phyloP scores from a whole-genome alignment of 2,113 vertebrate species.

The Syngnathus scovelli region DNA sequence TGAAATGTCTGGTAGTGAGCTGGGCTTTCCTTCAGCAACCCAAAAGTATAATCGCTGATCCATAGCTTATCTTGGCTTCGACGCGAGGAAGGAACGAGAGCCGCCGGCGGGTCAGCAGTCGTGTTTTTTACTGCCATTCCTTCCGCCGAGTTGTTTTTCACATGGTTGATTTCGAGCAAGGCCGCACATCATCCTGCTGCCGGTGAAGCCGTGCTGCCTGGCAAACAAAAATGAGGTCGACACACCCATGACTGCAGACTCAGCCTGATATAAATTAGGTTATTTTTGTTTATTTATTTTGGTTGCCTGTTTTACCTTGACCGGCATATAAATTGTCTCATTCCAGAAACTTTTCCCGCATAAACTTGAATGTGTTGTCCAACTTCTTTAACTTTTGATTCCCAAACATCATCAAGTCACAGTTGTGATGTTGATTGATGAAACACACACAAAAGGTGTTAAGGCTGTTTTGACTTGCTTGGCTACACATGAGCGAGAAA shows the following conservation, averaged over 20 bases:
- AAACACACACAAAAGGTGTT: too few species aligned
- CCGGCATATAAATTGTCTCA: constrained; percentile 28
- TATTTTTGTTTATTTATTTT: constrained; percentile 22
- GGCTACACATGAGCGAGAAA: constrained; percentile 15
- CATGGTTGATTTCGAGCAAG: constrained; percentile 11
- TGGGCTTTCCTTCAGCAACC: constrained; percentile 3
- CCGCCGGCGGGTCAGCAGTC: constrained; percentile 7
- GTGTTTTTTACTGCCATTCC: constrained; percentile 34
- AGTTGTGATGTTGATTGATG: too few species aligned
- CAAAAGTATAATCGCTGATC: constrained; percentile 15
- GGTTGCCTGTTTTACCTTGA: constrained; percentile 34
- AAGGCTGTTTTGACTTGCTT: not conserved
- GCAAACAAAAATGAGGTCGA: constrained; percentile 21
- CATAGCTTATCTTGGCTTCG: not conserved
- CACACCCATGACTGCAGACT: not conserved
- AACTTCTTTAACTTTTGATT: too few species aligned
- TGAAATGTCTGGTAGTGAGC: not conserved
- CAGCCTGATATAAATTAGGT: constrained; percentile 29
- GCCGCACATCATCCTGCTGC: constrained; percentile 15
- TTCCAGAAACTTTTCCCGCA: not conserved
- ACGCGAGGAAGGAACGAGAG: not conserved
- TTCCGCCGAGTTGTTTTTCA: constrained; percentile 31
- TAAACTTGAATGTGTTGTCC: not conserved
- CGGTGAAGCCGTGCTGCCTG: constrained; percentile 4
- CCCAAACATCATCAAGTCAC: too few species aligned